Conservation (phyloP, 2,797 vertebrate genomes). For the Threskiornis aethiopicus region DNA sequence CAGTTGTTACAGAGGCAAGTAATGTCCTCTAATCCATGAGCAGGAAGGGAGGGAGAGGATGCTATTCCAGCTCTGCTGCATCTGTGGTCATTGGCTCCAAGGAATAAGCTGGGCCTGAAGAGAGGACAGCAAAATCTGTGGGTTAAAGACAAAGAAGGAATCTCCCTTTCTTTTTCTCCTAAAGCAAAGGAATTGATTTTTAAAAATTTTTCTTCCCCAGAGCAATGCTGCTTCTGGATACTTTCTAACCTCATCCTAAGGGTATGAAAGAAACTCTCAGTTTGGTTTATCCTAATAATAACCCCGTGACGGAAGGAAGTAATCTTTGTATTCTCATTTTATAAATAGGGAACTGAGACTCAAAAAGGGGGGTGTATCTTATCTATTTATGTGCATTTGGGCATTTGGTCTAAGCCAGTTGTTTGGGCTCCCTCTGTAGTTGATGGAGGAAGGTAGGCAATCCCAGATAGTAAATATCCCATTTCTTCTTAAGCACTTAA, state of each 20-base stretch:
- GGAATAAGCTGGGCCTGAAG: neutral
- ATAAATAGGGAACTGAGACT: neutral
- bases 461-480: neutral
- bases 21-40: neutral
- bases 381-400: neutral
- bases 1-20: neutral
- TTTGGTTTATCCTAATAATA: neutral
- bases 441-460: neutral
- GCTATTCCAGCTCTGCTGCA: neutral
- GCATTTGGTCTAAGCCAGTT: neutral
- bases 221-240: neutral
- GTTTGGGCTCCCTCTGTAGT: neutral
- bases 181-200: neutral
- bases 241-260: neutral
- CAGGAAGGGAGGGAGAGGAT: neutral
- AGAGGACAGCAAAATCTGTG: neutral
- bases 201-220: neutral
- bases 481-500: neutral
- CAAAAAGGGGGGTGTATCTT: neutral
- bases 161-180: neutral
- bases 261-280: neutral
- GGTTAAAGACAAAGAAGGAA: neutral
- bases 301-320: neutral
- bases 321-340: conserved; percentile 1
- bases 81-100: neutral